These are phyloP conservation scores for Drosophila rhopaloa DNA, from an alignment of 1,140 invertebrate species.

Conservation along the genomic window DNA sequence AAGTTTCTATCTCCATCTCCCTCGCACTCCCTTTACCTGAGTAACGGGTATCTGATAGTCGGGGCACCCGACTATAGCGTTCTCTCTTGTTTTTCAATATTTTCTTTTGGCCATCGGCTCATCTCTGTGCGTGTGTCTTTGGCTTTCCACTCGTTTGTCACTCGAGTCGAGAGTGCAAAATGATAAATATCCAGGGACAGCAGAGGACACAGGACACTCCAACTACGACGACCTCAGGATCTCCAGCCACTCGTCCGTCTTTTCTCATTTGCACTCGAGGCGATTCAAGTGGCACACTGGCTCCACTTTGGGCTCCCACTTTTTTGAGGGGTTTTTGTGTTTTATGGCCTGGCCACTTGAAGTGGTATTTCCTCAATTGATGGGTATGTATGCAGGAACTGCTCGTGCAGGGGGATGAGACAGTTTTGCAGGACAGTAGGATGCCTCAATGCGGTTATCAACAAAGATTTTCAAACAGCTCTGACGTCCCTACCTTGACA, in stretches of 20 bases:
- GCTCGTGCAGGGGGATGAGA: slow-evolving; percentile 15
- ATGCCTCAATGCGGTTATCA: slow-evolving; percentile 59
- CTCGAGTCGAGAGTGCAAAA: slow-evolving; percentile 60
- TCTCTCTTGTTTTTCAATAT: slow-evolving; percentile 35
- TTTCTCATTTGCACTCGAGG: slow-evolving; percentile 77
- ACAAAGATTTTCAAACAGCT: slow-evolving; percentile 55
- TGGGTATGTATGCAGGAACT: slow-evolving; percentile 33
- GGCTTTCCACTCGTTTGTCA: slow-evolving; percentile 43
- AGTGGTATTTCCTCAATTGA: slow-evolving; percentile 75
- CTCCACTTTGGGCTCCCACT: slow-evolving; percentile 30
- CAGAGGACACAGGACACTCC: slow-evolving; percentile 33
- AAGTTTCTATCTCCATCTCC: no score
- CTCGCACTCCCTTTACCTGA: no score
- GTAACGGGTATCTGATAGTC: no score
- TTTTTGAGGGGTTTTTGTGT: slow-evolving; percentile 50
- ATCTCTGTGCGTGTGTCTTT: slow-evolving; percentile 24
- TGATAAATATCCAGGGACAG: slow-evolving; percentile 64
- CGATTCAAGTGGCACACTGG: slow-evolving; percentile 58
- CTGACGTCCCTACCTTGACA: slow-evolving; percentile 6
- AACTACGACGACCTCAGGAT: slow-evolving; percentile 24
- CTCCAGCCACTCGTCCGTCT: slow-evolving; percentile 41
- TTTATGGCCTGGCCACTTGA: slow-evolving; percentile 66
- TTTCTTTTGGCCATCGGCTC: slow-evolving; percentile 10
- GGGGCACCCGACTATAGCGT: no score
- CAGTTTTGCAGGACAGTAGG: slow-evolving; percentile 11